These are phyloP conservation scores for Octonoba sinensis DNA, from an alignment of 2,888 invertebrate genomes.

Conservation along the genomic window DNA sequence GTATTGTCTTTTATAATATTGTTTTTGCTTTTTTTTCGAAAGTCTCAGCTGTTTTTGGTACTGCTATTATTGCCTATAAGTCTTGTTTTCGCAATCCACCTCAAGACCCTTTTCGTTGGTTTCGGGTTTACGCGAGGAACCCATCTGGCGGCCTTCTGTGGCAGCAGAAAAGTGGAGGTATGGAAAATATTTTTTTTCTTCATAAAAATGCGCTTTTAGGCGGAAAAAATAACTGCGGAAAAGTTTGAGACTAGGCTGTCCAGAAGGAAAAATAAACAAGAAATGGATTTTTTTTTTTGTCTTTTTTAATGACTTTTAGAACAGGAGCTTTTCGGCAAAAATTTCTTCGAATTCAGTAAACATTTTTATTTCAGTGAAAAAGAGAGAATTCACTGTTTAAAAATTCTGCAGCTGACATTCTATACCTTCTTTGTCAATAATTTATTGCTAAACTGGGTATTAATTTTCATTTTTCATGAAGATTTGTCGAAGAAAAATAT, in stretches of 20 bases:
- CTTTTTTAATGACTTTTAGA: not conserved
- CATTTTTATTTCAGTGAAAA: too few relatives aligned
- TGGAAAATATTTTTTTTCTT: not conserved
- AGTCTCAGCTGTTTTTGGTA: conserved; percentile 51
- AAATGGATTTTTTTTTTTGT: not conserved
- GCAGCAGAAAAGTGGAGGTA: conserved; percentile 14
- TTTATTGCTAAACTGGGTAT: too few relatives aligned
- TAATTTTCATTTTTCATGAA: too few relatives aligned
- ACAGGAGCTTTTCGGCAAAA: too few relatives aligned
- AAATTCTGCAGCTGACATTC: too few relatives aligned
- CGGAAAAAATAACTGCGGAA: conserved; percentile 7
- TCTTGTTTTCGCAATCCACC: conserved; percentile 53
- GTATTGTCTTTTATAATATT: conserved; percentile 38
- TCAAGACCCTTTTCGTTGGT: not conserved
- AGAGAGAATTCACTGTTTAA: too few relatives aligned
- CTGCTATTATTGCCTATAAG: conserved; percentile 55
- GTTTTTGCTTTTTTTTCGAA: conserved; percentile 24
- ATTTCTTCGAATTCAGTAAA: too few relatives aligned
- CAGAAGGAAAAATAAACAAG: conserved; percentile 1
- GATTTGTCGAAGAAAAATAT: too few relatives aligned
- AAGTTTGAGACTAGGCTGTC: not conserved
- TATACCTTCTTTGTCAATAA: too few relatives aligned
- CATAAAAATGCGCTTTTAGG: not conserved
- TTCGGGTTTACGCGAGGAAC: conserved; percentile 10
- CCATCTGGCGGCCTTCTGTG: conserved; percentile 47